These are phyloP conservation scores for Zapornia atra DNA, from an alignment of 2,113 vertebrate genomes.

Conservation along the genomic window DNA sequence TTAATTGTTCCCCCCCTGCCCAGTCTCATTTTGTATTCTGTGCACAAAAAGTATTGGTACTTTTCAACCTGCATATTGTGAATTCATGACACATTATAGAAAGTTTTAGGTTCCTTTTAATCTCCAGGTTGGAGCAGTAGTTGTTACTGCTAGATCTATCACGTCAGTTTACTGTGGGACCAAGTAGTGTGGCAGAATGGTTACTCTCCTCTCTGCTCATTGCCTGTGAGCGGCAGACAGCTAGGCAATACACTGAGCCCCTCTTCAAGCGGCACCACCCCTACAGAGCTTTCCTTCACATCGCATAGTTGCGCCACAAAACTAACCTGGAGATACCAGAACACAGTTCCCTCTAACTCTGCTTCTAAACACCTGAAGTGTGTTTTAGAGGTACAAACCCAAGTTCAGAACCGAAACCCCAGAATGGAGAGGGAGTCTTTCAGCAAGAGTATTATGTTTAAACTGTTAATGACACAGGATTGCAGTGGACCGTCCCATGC, in stretches of 20 bases:
- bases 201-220: background rate
- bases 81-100: background rate
- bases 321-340: background rate
- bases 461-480: background rate
- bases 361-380: background rate
- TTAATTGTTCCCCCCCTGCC: background rate
- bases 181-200: background rate
- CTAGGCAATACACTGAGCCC: background rate
- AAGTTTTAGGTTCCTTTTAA: background rate
- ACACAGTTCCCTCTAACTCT: background rate
- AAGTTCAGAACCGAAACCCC: background rate
- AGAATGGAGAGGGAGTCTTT: background rate
- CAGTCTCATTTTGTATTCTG: conserved; percentile 41
- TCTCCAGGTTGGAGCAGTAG: background rate
- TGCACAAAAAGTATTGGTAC: conserved; percentile 77
- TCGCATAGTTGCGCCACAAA: conserved; percentile 24
- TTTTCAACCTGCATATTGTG: conserved; percentile 63
- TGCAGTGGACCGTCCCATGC: background rate
- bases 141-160: background rate
- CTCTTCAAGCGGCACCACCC: background rate
- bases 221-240: background rate
- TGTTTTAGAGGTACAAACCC: conserved; percentile 12
- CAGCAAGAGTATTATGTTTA: background rate
- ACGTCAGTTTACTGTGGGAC: background rate
- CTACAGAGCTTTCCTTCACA: background rate